phyloP scores from a whole-genome alignment of 2,888 invertebrate genomes.

The Andrena bicolor region DNA sequence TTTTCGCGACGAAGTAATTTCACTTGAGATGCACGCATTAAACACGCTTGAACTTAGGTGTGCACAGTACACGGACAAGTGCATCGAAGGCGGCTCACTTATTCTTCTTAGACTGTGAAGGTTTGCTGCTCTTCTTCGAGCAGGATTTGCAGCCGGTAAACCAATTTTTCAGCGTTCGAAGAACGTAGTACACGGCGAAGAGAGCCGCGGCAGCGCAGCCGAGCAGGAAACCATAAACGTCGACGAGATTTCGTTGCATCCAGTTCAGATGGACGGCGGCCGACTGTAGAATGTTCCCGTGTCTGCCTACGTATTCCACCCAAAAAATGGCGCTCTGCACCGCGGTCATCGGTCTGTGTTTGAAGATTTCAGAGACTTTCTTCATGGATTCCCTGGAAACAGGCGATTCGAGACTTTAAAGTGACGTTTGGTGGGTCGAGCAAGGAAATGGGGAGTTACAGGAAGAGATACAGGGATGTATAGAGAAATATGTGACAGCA shows the following conservation, averaged over 20 bases:
- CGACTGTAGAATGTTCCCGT: constrained; percentile 73
- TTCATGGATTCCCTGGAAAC: constrained; percentile 68
- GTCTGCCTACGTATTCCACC: constrained; percentile 72
- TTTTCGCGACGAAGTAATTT: too few relatives aligned
- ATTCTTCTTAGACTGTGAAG: constrained; percentile 56
- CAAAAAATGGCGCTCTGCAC: constrained; percentile 72
- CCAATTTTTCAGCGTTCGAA: constrained; percentile 29
- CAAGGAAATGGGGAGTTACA: neutral
- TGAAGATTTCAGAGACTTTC: constrained; percentile 60
- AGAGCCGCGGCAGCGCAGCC: constrained; percentile 21
- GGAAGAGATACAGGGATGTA: too few relatives aligned
- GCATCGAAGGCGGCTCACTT: constrained; percentile 32
- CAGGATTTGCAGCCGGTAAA: constrained; percentile 12
- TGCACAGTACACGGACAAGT: neutral
- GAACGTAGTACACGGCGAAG: neutral
- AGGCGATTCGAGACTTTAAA: neutral
- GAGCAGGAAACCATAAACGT: constrained; percentile 85
- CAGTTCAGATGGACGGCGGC: constrained; percentile 78
- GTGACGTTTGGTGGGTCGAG: neutral
- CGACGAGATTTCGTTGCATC: constrained; percentile 85
- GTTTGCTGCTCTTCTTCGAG: neutral
- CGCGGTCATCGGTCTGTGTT: constrained; percentile 71
- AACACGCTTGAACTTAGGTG: too few relatives aligned
- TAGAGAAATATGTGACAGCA: too few relatives aligned
- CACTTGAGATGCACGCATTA: too few relatives aligned